Conservation (phyloP, 2,113 vertebrate genomes). For the Macheiramphus alcinus region DNA sequence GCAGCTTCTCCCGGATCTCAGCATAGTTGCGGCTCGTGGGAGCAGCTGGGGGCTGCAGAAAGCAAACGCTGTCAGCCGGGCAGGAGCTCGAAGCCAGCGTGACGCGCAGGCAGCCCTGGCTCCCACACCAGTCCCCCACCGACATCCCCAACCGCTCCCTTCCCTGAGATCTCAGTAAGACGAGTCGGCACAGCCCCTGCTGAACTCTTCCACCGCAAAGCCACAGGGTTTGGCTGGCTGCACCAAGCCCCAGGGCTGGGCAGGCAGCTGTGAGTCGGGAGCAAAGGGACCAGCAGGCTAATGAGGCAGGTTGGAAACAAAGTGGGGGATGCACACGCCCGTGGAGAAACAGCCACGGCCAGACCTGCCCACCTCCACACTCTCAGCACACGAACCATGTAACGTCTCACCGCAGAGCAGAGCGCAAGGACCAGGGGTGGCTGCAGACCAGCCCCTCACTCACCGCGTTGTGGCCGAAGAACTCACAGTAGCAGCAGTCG, state of each 20-base stretch:
- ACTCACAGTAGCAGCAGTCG: conserved; percentile 99
- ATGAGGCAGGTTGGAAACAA: not conserved
- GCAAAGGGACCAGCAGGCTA: not conserved
- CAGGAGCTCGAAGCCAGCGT: not conserved
- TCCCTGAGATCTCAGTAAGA: not conserved
- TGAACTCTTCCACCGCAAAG: not conserved
- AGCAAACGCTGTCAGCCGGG: not conserved
- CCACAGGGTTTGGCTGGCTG: not conserved
- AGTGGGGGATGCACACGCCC: rapidly evolving
- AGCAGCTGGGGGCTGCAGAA: conserved; percentile 89
- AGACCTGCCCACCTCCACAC: not conserved
- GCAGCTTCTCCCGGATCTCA: conserved; percentile 96
- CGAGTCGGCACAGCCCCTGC: not conserved
- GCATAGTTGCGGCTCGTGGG: conserved; percentile 98
- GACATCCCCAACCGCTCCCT: not conserved
- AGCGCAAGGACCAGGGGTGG: not conserved
- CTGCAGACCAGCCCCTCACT: conserved; percentile 20
- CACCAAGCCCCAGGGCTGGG: not conserved
- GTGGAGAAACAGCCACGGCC: not conserved
- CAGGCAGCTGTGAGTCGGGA: not conserved
- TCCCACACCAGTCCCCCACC: not conserved
- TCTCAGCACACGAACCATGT: rapidly evolving
- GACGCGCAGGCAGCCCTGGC: rapidly evolving
- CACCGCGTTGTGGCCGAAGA: conserved; percentile 99
- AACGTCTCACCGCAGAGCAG: rapidly evolving